Percentiles rank a stretch among this genome's conserved stretches.
These are phyloP conservation scores for Eucera pruinosa DNA, from an alignment of 2,888 invertebrate species.

Conservation along the genomic window DNA sequence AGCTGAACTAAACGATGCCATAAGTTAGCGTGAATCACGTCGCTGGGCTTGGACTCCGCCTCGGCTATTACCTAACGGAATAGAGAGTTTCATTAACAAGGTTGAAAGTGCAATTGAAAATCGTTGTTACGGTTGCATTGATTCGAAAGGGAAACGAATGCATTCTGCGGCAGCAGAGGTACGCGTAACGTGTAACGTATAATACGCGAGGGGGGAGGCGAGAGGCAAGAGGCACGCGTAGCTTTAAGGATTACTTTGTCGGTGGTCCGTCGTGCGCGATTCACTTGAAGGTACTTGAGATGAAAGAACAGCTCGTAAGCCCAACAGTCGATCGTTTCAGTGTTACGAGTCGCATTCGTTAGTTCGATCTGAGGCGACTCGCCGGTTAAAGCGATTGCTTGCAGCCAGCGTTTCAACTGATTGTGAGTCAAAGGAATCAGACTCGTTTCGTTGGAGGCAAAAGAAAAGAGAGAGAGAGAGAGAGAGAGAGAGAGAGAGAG, in stretches of 20 bases:
- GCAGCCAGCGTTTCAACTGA: slow-evolving; percentile 79
- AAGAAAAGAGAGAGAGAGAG: too few species aligned
- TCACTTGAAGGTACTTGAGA: slow-evolving; percentile 77
- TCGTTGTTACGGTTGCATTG: slow-evolving; percentile 20
- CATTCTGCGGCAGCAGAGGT: slow-evolving; percentile 9
- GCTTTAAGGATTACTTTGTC: slow-evolving; percentile 69
- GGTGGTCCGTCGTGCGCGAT: slow-evolving; percentile 65
- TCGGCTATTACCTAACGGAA: slow-evolving; percentile 52
- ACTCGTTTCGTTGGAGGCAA: not conserved
- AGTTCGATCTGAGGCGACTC: slow-evolving; percentile 67
- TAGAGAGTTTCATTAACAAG: slow-evolving; percentile 37
- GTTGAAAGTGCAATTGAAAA: slow-evolving; percentile 11
- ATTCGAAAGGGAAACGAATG: slow-evolving; percentile 37
- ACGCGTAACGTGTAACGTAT: too few species aligned
- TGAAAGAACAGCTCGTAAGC: slow-evolving; percentile 81
- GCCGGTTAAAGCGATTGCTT: slow-evolving; percentile 67
- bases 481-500: too few species aligned
- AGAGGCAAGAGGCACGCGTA: too few species aligned
- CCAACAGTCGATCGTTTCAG: slow-evolving; percentile 80
- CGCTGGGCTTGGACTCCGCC: slow-evolving; percentile 60
- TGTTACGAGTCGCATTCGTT: slow-evolving; percentile 71
- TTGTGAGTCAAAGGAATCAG: too few species aligned
- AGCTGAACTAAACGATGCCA: slow-evolving; percentile 79
- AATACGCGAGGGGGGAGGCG: too few species aligned
- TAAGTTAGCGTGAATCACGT: slow-evolving; percentile 73